A percentile compares a stretch with the other conserved stretches of the same genome.
phyloP scores from a whole-genome alignment of 2,113 vertebrate genomes.

The Gorsachius goisagi region DNA sequence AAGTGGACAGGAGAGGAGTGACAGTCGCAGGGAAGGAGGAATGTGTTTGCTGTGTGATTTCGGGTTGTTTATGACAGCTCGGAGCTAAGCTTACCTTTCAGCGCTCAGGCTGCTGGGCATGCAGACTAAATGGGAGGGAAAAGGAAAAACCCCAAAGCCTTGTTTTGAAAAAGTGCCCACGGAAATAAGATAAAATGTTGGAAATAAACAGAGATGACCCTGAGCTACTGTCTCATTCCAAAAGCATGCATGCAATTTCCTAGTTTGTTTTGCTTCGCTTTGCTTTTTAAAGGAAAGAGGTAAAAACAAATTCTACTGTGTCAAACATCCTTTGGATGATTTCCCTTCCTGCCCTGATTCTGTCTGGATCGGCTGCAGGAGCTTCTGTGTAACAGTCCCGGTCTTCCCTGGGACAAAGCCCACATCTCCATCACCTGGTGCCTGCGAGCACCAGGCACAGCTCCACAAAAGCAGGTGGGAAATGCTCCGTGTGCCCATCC shows the following conservation, averaged over 20 bases:
- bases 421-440: background rate
- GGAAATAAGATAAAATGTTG: slow-evolving; percentile 49
- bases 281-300: slow-evolving; percentile 50
- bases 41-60: background rate
- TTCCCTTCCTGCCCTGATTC: slow-evolving; percentile 25
- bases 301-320: slow-evolving; percentile 17
- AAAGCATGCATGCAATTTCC: slow-evolving; percentile 43
- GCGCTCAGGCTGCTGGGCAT: background rate
- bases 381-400: background rate
- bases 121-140: background rate
- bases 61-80: background rate
- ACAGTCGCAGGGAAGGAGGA: background rate
- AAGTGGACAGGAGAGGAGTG: background rate
- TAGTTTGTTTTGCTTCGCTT: slow-evolving; percentile 23
- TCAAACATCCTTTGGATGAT: slow-evolving; percentile 17
- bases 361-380: background rate
- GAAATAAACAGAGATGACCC: slow-evolving; percentile 42
- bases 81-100: background rate
- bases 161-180: background rate
- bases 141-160: background rate
- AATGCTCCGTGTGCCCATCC: background rate
- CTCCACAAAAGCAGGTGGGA: background rate
- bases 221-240: slow-evolving; percentile 34
- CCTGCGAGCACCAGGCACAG: background rate
- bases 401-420: background rate